phyloP scores from a whole-genome alignment of 2,888 invertebrate species.

The Sceliomorpha sp. region DNA sequence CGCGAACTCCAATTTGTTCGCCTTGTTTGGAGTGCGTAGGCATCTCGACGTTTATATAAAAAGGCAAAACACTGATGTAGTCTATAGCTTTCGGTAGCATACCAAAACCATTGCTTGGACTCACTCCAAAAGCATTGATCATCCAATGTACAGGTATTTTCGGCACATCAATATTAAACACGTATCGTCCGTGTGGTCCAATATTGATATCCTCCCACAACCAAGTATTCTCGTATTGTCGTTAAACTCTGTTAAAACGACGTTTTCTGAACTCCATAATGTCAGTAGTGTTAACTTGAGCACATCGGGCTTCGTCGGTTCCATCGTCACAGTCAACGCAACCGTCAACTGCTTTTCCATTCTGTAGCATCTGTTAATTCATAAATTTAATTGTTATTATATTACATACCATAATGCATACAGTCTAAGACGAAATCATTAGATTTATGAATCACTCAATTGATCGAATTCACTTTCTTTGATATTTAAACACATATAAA shows the following conservation, averaged over 20 bases:
- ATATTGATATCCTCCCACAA: slow-evolving; percentile 96
- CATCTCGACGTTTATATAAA: slow-evolving; percentile 97
- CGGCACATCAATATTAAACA: slow-evolving; percentile 93
- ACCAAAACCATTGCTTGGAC: slow-evolving; percentile 92
- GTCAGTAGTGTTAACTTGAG: slow-evolving; percentile 85
- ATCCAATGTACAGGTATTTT: slow-evolving; percentile 94
- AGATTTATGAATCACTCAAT: background rate
- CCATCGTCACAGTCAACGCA: slow-evolving; percentile 90
- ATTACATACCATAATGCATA: no score
- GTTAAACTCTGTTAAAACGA: slow-evolving; percentile 92
- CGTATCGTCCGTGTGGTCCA: slow-evolving; percentile 93
- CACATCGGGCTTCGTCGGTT: slow-evolving; percentile 91
- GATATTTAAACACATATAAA: background rate
- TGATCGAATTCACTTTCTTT: no score
- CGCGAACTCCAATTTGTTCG: slow-evolving; percentile 95
- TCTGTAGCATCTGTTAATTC: slow-evolving; percentile 87
- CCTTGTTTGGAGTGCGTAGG: slow-evolving; percentile 91
- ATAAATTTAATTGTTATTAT: no score
- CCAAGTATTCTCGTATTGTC: slow-evolving; percentile 97
- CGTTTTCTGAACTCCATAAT: slow-evolving; percentile 88
- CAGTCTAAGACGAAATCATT: no score
- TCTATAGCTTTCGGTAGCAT: slow-evolving; percentile 90
- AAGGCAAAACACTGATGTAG: slow-evolving; percentile 94
- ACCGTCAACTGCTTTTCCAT: slow-evolving; percentile 88
- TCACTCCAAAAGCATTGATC: slow-evolving; percentile 95